A percentile compares a stretch with the other conserved stretches of the same genome.
phyloP scores from a whole-genome alignment of 2,113 vertebrate genomes.

The Furnarius figulus region DNA sequence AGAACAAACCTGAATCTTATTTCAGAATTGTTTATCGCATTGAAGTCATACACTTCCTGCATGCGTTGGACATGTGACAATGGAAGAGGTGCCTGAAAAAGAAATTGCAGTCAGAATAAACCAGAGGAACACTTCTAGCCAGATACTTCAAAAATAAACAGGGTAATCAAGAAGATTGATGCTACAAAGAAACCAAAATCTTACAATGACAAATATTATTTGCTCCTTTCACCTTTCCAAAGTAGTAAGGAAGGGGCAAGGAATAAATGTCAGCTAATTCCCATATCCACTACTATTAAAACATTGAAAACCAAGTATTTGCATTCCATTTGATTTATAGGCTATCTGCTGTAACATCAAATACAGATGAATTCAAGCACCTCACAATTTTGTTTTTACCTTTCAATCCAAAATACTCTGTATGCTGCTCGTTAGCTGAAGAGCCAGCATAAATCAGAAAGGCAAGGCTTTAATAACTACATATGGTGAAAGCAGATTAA shows the following conservation, averaged over 20 bases:
- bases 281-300: not conserved
- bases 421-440: not conserved
- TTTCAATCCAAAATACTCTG: not conserved
- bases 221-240: not conserved
- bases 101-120: not conserved
- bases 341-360: not conserved
- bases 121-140: not conserved
- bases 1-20: slow-evolving; percentile 87
- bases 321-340: not conserved
- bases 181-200: not conserved
- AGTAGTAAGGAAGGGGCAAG: not conserved
- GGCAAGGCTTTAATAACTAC: not conserved
- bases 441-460: not conserved
- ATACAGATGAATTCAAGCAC: not conserved
- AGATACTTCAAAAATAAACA: not conserved
- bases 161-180: not conserved
- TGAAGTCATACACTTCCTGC: slow-evolving; percentile 91
- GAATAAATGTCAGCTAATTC: not conserved
- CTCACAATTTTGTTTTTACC: not conserved
- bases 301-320: not conserved
- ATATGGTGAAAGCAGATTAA: not conserved
- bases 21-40: slow-evolving; percentile 86
- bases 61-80: slow-evolving; percentile 87
- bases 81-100: slow-evolving; percentile 83
- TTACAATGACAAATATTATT: not conserved